Conservation (phyloP, 2,797 vertebrate genomes). For the Tachyglossus aculeatus region DNA sequence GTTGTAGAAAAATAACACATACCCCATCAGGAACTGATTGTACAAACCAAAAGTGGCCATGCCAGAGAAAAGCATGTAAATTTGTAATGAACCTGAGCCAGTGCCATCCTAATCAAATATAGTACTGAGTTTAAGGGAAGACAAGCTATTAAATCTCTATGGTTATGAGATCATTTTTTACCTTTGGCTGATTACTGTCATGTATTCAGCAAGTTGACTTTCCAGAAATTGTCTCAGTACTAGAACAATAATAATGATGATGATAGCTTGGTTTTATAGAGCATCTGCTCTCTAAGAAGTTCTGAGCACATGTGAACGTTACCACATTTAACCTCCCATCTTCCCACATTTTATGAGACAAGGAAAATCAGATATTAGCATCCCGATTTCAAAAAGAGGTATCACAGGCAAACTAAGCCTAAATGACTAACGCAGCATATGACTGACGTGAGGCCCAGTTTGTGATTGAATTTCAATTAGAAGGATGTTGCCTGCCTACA, state of each 20-base stretch:
- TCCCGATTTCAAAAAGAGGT: background rate
- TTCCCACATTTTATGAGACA: background rate
- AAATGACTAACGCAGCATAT: background rate
- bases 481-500: too few species aligned
- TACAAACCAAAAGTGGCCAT: background rate
- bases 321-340: background rate
- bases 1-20: background rate
- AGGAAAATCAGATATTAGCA: background rate
- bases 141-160: constrained; percentile 20
- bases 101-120: background rate
- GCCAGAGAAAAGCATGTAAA: background rate
- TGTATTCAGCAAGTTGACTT: constrained; percentile 13
- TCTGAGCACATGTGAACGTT: background rate
- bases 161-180: constrained; percentile 13
- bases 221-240: constrained; percentile 17
- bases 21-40: background rate
- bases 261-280: background rate
- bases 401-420: background rate
- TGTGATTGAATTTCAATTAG: too few species aligned
- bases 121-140: constrained; percentile 18
- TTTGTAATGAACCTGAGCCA: background rate
- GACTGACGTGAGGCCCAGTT: background rate
- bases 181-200: constrained; percentile 5
- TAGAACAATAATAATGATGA: constrained; percentile 7
- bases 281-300: constrained; percentile 2